Evolutionary conservation across 2,797 vertebrate species (phyloP).

Genomic region (Enteromius anoplus): DNA sequence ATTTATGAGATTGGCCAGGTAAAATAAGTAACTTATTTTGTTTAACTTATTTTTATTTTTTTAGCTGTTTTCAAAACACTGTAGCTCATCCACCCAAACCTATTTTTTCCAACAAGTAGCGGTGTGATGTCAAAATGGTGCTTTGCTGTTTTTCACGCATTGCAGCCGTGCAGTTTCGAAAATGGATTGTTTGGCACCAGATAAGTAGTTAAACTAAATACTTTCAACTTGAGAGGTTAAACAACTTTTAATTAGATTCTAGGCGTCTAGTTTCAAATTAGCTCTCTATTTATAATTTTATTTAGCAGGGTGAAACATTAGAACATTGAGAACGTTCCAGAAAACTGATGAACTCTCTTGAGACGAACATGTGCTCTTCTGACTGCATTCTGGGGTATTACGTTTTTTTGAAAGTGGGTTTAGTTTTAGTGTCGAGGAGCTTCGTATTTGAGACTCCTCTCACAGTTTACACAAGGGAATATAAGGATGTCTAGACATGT

Average conservation of each 20-base stretch:
- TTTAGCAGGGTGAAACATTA: not conserved
- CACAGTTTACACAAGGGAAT: constrained; percentile 31
- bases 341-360: not conserved
- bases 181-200: not conserved
- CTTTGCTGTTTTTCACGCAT: not conserved
- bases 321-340: constrained; percentile 6
- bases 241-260: not conserved
- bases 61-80: not conserved
- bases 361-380: not conserved
- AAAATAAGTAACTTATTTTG: not conserved
- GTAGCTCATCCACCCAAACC: not conserved
- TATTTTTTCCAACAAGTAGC: not conserved
- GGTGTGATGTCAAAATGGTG: not conserved
- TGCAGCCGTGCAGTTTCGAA: not conserved
- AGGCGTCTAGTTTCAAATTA: constrained; percentile 12
- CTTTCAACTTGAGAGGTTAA: constrained; percentile 1
- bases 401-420: not conserved
- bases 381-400: not conserved
- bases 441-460: constrained; percentile 2
- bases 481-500: not conserved
- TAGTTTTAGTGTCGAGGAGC: not conserved
- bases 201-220: not conserved
- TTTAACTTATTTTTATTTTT: not conserved
- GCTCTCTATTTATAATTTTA: constrained; percentile 21
- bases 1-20: too few relatives aligned